A percentile compares a stretch with the other conserved stretches of the same genome.
phyloP scores from a whole-genome alignment of 2,797 vertebrate genomes.

The Coluber constrictor region DNA sequence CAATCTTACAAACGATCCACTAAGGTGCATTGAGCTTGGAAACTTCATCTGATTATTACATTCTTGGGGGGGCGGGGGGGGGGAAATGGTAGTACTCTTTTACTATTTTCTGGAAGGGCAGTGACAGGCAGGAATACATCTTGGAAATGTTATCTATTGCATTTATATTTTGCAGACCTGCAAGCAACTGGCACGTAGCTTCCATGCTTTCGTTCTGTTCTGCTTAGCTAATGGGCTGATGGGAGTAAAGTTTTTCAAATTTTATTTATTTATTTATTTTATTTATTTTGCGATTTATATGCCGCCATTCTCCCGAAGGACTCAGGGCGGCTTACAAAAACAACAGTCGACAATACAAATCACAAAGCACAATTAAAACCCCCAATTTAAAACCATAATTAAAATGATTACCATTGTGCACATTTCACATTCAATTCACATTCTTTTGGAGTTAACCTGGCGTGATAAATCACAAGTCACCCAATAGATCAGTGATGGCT shows the following conservation, averaged over 20 bases:
- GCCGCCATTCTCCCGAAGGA: too few species aligned
- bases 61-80: background rate
- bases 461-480: background rate
- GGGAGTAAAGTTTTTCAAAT: background rate
- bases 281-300: too few species aligned
- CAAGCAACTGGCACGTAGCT: too few species aligned
- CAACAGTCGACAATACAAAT: too few species aligned
- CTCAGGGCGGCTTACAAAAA: too few species aligned
- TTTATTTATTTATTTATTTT: too few species aligned
- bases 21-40: conserved; percentile 28
- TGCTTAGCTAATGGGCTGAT: background rate
- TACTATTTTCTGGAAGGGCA: conserved; percentile 26
- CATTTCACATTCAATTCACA: background rate
- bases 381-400: too few species aligned
- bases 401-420: too few species aligned
- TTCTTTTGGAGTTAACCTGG: background rate
- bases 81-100: background rate
- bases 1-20: conserved; percentile 35
- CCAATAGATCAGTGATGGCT: too few species aligned
- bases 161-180: background rate
- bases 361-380: too few species aligned
- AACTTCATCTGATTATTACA: conserved; percentile 34
- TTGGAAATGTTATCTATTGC: background rate
- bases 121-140: background rate
- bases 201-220: background rate